phyloP scores from a whole-genome alignment of 2,113 vertebrate genomes.

The Tachycineta bicolor region DNA sequence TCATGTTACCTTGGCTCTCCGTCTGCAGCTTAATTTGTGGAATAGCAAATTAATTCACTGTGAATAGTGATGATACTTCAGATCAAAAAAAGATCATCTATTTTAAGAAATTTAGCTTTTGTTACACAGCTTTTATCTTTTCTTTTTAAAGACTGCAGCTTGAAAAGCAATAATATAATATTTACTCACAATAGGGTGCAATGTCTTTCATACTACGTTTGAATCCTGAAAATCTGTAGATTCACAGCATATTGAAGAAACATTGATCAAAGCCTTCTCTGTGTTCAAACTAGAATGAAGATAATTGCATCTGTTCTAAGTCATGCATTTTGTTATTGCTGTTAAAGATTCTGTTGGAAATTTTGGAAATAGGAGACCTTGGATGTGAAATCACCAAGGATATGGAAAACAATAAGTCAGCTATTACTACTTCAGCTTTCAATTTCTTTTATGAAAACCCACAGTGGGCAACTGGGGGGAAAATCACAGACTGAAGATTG shows the following conservation, averaged over 20 bases:
- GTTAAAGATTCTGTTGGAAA: not conserved
- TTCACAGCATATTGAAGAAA: not conserved
- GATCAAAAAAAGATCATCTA: not conserved
- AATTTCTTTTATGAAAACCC: not conserved
- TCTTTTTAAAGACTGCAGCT: not conserved
- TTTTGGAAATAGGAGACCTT: not conserved
- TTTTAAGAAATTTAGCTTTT: constrained; percentile 31
- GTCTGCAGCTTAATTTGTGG: constrained; percentile 26
- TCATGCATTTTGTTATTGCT: not conserved
- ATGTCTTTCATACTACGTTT: not conserved
- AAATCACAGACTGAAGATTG: not conserved
- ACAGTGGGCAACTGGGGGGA: not conserved
- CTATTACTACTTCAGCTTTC: not conserved
- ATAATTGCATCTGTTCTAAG: constrained; percentile 18
- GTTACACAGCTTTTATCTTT: constrained; percentile 37
- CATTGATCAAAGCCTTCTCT: constrained; percentile 28
- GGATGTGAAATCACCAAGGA: not conserved
- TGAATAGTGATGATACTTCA: not conserved
- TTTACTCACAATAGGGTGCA: constrained; percentile 10
- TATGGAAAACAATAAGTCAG: not conserved
- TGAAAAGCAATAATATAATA: constrained; percentile 1
- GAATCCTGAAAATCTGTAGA: not conserved
- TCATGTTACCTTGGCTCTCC: not conserved
- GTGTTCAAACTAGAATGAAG: not conserved
- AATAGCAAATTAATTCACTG: constrained; percentile 30